phyloP scores from a whole-genome alignment of 1,140 invertebrate genomes.

The Lepidurus arcticus region DNA sequence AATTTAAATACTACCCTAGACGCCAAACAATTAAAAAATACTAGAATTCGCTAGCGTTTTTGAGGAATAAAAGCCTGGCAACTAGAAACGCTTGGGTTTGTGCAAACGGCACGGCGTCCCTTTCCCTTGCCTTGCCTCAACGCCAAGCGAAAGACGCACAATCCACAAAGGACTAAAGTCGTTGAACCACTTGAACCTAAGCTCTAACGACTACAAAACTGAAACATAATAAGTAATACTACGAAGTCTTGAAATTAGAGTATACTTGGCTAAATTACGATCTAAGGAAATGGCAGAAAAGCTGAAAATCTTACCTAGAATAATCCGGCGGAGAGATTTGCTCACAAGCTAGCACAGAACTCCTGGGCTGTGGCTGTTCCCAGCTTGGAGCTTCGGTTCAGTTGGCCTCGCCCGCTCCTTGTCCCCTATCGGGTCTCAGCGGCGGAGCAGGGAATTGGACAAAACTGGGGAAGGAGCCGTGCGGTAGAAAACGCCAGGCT shows the following conservation, averaged over 20 bases:
- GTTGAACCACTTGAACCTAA: background rate
- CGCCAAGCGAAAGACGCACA: background rate
- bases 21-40: background rate
- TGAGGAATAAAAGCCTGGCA: background rate
- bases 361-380: slow-evolving; percentile 10
- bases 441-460: slow-evolving; percentile 2
- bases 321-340: slow-evolving; percentile 21
- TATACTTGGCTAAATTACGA: background rate
- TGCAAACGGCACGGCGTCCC: slow-evolving; percentile 11
- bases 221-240: background rate
- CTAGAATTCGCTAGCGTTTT: background rate
- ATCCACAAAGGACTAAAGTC: background rate
- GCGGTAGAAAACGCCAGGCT: background rate
- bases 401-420: slow-evolving; percentile 12
- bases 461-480: background rate
- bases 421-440: slow-evolving; percentile 18
- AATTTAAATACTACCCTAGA: background rate
- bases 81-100: background rate
- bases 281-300: background rate
- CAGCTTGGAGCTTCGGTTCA: slow-evolving; percentile 3
- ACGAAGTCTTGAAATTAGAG: background rate
- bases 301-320: slow-evolving; percentile 2
- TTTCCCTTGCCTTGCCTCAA: slow-evolving; percentile 17
- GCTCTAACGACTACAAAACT: background rate
- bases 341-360: background rate